Evolutionary conservation across 2,888 invertebrate species (phyloP), one percentile per base, ranked within the genome.

Genomic region (Prosapia bicincta): DNA sequence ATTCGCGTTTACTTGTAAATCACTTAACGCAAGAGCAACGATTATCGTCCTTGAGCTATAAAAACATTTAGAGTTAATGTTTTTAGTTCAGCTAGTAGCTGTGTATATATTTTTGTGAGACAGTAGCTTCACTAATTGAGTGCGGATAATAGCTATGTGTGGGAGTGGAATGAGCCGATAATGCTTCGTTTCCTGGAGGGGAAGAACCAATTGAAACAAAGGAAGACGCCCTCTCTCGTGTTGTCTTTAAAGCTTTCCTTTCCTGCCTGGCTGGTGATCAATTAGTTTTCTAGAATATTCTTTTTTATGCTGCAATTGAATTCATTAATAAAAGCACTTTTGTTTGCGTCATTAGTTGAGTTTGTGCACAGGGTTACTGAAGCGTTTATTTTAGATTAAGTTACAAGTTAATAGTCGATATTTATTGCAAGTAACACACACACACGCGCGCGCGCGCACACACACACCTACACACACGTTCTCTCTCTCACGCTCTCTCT

Each of bases 141-240:
- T 54, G 54, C 54, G 54, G 54, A 54, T 54, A 54, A 54, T 54
- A 20, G 20, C 54, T 10, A 54, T 54, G 54, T 54, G 54, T 54
- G 54, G 54, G 54, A 54, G 54, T 54, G 20, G 54, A 54, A 54
- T 54, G 54, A 54, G 54, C 54, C 54, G 54, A 54, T 54, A 54
- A 54, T 54, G 54, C 54, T 54, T 20, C 20, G 54, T 54, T 54
- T 54, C 54, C 54, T 54, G 54, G 54, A 54, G 54, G 54, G 54
- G 54, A 54, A 54, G 54, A 54, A 54, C 54, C 54, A 54, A 54
- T 54, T 54, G 54, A 54, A 54, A 54, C 54, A 54, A 54, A 54
- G 54, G 54, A 54, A 54, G 54, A 54, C 54, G 54, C 54, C 54
- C 54, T 54, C 54, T 54, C 13, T 13, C 28, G 28, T 28, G 28